Evolutionary conservation across 2,797 vertebrate species (phyloP).

Genomic region (Sphenopsis melanotis): DNA sequence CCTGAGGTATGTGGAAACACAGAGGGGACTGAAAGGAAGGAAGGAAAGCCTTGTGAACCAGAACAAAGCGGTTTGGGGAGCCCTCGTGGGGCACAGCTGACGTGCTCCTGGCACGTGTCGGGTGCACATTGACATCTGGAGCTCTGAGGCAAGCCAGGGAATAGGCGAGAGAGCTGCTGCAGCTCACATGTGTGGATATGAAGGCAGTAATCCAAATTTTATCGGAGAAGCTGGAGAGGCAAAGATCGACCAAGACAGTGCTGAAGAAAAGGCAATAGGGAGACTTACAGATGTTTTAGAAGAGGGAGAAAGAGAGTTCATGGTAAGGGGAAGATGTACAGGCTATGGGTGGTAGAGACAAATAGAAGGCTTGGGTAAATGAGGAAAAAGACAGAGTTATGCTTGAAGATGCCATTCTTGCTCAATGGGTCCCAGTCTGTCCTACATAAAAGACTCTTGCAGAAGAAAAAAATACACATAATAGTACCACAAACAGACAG

Average conservation of each 20-base stretch:
- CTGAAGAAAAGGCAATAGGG: background rate
- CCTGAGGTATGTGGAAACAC: fast-evolving
- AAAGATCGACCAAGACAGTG: background rate
- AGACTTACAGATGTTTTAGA: background rate
- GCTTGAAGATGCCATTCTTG: background rate
- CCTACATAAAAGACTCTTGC: background rate
- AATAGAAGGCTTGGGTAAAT: background rate
- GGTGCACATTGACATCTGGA: background rate
- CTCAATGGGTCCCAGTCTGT: background rate
- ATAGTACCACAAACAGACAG: slow-evolving; percentile 4
- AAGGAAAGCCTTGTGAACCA: background rate
- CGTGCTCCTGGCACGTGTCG: fast-evolving
- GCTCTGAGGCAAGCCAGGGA: background rate
- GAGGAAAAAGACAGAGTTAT: background rate
- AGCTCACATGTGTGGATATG: background rate
- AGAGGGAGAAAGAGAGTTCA: slow-evolving; percentile 2
- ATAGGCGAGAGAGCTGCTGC: background rate
- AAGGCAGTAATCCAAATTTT: background rate
- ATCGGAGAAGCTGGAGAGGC: background rate
- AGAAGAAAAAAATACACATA: background rate
- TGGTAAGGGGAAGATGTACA: background rate
- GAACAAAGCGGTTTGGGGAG: fast-evolving
- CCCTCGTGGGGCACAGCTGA: fast-evolving
- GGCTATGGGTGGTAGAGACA: background rate
- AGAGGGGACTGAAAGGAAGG: background rate